These are phyloP conservation scores for Nephrotoma appendiculata DNA, from an alignment of 2,888 invertebrate genomes.

Conservation along the genomic window DNA sequence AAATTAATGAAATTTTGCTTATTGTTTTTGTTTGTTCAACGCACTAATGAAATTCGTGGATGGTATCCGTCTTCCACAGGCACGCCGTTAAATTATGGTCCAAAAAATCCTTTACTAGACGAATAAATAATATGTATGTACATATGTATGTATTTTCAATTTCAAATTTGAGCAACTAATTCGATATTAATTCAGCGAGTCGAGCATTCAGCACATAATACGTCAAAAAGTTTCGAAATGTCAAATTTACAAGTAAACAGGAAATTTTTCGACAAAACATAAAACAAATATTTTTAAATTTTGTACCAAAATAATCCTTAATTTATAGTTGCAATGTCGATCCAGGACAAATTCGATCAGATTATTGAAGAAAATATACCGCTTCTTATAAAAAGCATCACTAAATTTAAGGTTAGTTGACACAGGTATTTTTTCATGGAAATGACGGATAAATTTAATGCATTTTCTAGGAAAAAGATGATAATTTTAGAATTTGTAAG, in stretches of 20 bases:
- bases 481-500: conserved; percentile 30
- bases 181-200: background rate
- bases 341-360: background rate
- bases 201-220: background rate
- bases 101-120: no score
- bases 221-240: background rate
- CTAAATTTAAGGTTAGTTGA: background rate
- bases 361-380: conserved; percentile 1
- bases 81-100: no score
- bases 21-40: no score
- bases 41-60: no score
- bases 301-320: background rate
- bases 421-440: background rate
- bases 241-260: background rate
- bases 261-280: background rate
- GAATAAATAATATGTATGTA: no score
- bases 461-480: conserved; percentile 24
- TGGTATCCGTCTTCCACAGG: no score
- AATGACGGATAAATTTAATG: background rate
- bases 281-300: background rate
- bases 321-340: background rate
- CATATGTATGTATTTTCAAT: no score
- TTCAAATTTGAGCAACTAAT: no score
- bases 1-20: no score
- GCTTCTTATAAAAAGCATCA: background rate